phyloP scores from a whole-genome alignment of 2,888 invertebrate species.

The Cryptocheilus praepositus region DNA sequence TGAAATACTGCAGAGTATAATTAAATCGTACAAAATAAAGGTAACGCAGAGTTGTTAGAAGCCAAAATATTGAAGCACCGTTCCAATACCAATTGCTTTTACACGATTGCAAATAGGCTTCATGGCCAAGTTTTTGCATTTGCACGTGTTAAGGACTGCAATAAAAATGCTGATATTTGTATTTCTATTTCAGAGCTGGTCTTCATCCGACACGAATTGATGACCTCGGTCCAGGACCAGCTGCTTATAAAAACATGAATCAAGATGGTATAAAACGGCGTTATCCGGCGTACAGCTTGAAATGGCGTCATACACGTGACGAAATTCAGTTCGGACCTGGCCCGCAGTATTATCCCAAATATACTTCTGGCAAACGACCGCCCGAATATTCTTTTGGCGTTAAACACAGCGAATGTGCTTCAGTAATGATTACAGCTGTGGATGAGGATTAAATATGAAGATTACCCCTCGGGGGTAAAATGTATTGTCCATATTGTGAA shows the following conservation, averaged over 20 bases:
- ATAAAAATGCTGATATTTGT: neutral
- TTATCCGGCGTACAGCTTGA: slow-evolving; percentile 64
- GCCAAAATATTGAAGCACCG: too few relatives aligned
- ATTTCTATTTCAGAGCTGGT: slow-evolving; percentile 43
- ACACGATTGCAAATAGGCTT: too few relatives aligned
- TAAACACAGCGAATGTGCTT: slow-evolving; percentile 77
- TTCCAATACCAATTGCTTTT: too few relatives aligned
- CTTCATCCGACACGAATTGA: slow-evolving; percentile 18
- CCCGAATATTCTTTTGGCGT: slow-evolving; percentile 79
- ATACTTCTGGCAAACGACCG: slow-evolving; percentile 47
- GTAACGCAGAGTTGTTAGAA: too few relatives aligned
- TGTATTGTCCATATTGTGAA: too few relatives aligned
- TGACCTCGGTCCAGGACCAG: slow-evolving; percentile 65
- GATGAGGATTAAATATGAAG: slow-evolving; percentile 70
- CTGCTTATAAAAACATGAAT: slow-evolving; percentile 56
- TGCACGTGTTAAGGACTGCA: too few relatives aligned
- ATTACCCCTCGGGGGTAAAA: too few relatives aligned
- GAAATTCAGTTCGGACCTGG: slow-evolving; percentile 57
- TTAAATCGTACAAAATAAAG: too few relatives aligned
- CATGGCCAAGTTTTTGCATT: too few relatives aligned
- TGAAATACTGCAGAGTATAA: too few relatives aligned
- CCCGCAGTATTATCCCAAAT: slow-evolving; percentile 59
- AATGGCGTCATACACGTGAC: slow-evolving; percentile 37
- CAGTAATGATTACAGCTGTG: slow-evolving; percentile 79
- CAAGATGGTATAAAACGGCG: slow-evolving; percentile 58